Conservation (phyloP, 30 jellyfish, hydroid and myxozoan species). For the Hydra vulgaris region DNA sequence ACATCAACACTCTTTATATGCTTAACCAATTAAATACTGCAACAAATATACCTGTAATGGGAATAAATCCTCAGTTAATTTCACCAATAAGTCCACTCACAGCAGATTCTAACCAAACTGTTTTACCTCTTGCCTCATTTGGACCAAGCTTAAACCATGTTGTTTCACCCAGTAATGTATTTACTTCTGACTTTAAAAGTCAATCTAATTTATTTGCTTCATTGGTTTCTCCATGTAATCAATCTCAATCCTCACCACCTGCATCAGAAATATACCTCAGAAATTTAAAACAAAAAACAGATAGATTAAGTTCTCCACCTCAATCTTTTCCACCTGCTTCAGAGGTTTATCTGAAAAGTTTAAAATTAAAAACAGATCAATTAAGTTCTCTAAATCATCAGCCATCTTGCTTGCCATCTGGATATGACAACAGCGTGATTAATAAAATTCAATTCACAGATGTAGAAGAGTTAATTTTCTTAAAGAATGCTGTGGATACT, state of each 20-base stretch:
- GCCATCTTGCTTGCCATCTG: not conserved
- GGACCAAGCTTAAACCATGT: not conserved
- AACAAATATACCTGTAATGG: not conserved
- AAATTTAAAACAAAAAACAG: too few relatives aligned
- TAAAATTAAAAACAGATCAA: too few relatives aligned
- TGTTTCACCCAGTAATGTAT: not conserved
- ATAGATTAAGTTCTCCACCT: not conserved
- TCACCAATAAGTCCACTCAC: not conserved
- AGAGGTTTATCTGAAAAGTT: not conserved
- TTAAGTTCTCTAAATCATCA: not conserved
- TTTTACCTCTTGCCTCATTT: not conserved
- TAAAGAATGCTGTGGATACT: not conserved
- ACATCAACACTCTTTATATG: slow-evolving; percentile 16
- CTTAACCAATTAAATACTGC: slow-evolving; percentile 5
- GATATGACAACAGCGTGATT: not conserved
- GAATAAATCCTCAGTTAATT: not conserved
- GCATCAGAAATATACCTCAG: not conserved
- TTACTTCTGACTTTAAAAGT: not conserved
- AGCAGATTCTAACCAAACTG: not conserved
- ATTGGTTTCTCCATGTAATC: not conserved
- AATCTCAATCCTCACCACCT: not conserved
- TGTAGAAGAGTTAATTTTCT: not conserved
- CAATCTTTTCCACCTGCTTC: not conserved
- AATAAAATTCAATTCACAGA: not conserved
- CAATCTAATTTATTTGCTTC: not conserved